These are phyloP conservation scores for Notodonta ziczac DNA, from an alignment of 2,888 invertebrate species.

Conservation along the genomic window DNA sequence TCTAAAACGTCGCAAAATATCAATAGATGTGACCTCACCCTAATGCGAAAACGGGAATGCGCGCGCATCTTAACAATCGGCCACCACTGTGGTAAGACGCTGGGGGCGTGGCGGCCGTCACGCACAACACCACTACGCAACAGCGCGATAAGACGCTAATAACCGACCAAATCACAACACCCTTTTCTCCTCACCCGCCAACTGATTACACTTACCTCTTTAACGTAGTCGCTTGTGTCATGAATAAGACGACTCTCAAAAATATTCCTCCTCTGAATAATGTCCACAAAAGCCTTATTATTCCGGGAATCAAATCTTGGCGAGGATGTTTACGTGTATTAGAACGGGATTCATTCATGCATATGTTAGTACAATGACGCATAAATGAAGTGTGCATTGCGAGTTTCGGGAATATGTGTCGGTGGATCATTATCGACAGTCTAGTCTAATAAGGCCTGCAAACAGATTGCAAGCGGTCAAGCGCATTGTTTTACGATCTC, in stretches of 20 bases:
- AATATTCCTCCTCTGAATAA: constrained; percentile 23
- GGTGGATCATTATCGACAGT: background rate
- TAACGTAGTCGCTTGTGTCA: constrained; percentile 30
- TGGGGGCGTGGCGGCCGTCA: constrained; percentile 75
- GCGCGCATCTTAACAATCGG: constrained; percentile 73
- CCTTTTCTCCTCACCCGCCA: constrained; percentile 16
- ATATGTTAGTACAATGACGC: constrained; percentile 6
- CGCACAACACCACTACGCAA: constrained; percentile 75
- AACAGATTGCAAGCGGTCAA: background rate
- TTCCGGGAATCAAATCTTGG: constrained; percentile 19
- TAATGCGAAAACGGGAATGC: constrained; percentile 66
- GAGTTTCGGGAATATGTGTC: background rate
- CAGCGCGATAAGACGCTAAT: constrained; percentile 52
- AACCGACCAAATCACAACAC: constrained; percentile 30
- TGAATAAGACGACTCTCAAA: constrained; percentile 30
- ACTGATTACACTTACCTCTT: constrained; percentile 16
- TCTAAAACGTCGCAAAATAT: constrained; percentile 15
- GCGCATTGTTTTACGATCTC: background rate
- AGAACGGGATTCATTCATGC: constrained; percentile 4
- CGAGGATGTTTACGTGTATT: constrained; percentile 8
- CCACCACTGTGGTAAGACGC: constrained; percentile 58
- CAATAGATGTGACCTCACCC: constrained; percentile 60
- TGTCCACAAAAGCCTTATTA: constrained; percentile 17
- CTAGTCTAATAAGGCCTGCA: background rate
- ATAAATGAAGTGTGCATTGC: constrained; percentile 8